Evolutionary conservation across 2,888 invertebrate genomes (phyloP), one percentile per base, ranked within the genome.

Genomic region (Malacosoma neustria): DNA sequence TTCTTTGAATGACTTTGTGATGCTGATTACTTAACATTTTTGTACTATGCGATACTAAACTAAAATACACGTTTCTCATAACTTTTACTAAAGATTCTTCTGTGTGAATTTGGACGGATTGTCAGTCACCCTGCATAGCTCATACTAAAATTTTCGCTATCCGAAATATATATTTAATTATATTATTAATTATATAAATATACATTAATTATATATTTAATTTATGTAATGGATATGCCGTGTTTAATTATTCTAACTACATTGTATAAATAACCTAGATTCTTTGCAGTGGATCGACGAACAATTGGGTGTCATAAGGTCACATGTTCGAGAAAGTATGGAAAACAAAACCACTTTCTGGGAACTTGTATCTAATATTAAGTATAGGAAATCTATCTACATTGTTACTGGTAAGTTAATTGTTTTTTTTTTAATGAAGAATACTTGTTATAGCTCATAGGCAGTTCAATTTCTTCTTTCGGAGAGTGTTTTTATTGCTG

Each of bases 281-380:
- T 36, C 6, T 30, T 72, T 74, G 43, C 53, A 85, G 84, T 67
- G 67, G 61, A 57, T 69, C 14, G 74, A 80, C 36, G 77, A 79
- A 6, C 72, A 84, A 42, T 49, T 85, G 36, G 51, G 46, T 2
- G 43, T 64, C 1, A 81, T 84, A 43, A 55, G 79, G 30, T 68
- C 70, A 1, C 81, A 87, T 15, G 84, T 89, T 0, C 65, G 71
- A 37, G 74, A 80, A 33, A 88, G 87, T 41, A 81, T 89, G 71
- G 84, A 76, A 41, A 86, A 87, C 40, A 87, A 86, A 47, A 86
- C 84, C 0, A 76, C 79, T 0, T 41, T 82, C 1, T 76, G 64
- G 48, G 88, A 89, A 48, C 61, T 89, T 1, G 57, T 89, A 13
- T 69, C 73, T 0, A 88, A 87, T 29, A 57, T 67, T 4, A 87